Evolutionary conservation across 1,140 invertebrate genomes (phyloP).

Genomic region (Stegodyphus mimosarum): DNA sequence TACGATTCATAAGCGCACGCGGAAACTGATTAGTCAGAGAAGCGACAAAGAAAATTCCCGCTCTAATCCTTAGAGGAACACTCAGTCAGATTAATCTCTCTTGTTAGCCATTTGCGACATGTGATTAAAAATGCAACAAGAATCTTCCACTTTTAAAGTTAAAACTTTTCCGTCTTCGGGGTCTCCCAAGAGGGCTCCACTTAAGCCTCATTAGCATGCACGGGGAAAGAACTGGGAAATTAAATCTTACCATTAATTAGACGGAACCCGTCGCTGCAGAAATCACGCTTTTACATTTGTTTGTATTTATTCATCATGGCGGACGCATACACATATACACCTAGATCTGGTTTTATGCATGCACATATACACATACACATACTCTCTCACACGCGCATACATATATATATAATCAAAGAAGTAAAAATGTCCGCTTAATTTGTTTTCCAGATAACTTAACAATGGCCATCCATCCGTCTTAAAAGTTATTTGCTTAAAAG

Average conservation of each 20-base stretch:
- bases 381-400: not conserved
- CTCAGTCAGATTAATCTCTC: slow-evolving; percentile 56
- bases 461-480: slow-evolving; percentile 33
- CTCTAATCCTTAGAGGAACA: slow-evolving; percentile 26
- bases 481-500: slow-evolving; percentile 50
- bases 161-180: slow-evolving; percentile 39
- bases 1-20: slow-evolving; percentile 11
- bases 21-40: slow-evolving; percentile 43
- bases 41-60: slow-evolving; percentile 22
- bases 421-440: slow-evolving; percentile 53
- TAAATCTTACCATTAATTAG: slow-evolving; percentile 61
- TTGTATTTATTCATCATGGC: not conserved
- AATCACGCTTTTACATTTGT: slow-evolving; percentile 48
- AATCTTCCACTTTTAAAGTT: slow-evolving; percentile 48
- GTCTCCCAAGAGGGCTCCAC: slow-evolving; percentile 34
- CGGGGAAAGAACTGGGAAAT: slow-evolving; percentile 50
- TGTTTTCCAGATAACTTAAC: slow-evolving; percentile 58
- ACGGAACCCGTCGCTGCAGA: slow-evolving; percentile 13
- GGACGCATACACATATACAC: not conserved
- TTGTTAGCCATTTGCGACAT: slow-evolving; percentile 57
- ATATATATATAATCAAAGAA: slow-evolving; percentile 8
- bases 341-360: not conserved
- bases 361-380: not conserved
- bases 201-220: slow-evolving; percentile 55
- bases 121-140: slow-evolving; percentile 59